These are phyloP conservation scores for Tetramorium parvispinum DNA, from an alignment of 1,140 invertebrate genomes.

Conservation along the genomic window DNA sequence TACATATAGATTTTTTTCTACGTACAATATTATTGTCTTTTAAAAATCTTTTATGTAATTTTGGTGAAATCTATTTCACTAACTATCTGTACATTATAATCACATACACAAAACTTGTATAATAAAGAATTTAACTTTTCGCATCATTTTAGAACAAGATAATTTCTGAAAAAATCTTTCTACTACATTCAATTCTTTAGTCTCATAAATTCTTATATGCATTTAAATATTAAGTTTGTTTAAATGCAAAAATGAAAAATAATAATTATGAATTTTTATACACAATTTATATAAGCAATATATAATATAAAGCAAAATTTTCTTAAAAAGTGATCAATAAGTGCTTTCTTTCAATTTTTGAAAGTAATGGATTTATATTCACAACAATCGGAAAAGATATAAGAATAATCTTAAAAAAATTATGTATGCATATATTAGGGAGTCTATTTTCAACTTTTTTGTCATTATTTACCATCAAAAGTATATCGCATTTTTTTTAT, in stretches of 20 bases:
- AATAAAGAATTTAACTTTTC: constrained; percentile 11
- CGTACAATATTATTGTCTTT: background rate
- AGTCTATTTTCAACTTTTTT: background rate
- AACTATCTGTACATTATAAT: constrained; percentile 18
- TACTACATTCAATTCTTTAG: background rate
- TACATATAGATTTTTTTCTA: background rate
- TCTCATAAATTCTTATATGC: background rate
- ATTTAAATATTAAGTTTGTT: background rate
- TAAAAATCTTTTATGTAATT: background rate
- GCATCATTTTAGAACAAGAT: background rate
- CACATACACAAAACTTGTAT: constrained; percentile 14
- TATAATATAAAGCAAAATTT: background rate
- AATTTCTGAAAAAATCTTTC: background rate
- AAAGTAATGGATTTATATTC: background rate
- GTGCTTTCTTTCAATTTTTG: background rate
- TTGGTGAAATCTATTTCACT: background rate
- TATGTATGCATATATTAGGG: background rate
- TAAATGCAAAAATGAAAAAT: background rate
- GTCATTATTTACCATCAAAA: background rate
- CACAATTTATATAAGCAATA: no score
- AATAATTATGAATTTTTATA: background rate
- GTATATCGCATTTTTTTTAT: background rate
- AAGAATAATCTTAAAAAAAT: background rate
- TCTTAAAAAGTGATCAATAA: background rate
- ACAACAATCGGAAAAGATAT: background rate